Evolutionary conservation across 2,113 vertebrate species (phyloP).

Genomic region (Toxostoma redivivum): DNA sequence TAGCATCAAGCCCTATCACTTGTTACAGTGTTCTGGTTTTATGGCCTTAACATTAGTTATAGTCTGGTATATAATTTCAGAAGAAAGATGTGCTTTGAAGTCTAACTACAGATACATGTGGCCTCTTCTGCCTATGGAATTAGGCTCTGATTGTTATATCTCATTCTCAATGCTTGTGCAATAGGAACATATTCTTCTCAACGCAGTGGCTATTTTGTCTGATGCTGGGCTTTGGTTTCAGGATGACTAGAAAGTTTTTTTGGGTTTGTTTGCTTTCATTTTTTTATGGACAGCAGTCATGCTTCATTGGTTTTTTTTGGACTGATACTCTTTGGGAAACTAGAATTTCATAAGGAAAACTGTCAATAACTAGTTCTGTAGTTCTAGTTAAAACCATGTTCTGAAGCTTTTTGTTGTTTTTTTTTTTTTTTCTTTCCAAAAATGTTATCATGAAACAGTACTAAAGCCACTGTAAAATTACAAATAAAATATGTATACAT

Average conservation of each 20-base stretch:
- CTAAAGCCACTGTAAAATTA: slow-evolving; percentile 63
- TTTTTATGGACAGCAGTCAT: not conserved
- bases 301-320: not conserved
- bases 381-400: slow-evolving; percentile 11
- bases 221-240: slow-evolving; percentile 46
- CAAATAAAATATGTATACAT: slow-evolving; percentile 63
- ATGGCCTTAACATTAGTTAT: slow-evolving; percentile 24
- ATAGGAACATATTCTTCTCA: slow-evolving; percentile 59
- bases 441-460: not conserved
- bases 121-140: slow-evolving; percentile 39
- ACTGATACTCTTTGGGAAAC: not conserved
- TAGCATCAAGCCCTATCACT: slow-evolving; percentile 54
- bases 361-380: slow-evolving; percentile 13
- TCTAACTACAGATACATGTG: not conserved
- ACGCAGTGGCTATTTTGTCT: slow-evolving; percentile 45
- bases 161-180: slow-evolving; percentile 60
- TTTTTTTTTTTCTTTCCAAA: not conserved
- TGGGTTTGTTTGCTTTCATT: not conserved
- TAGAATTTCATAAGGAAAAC: slow-evolving; percentile 14
- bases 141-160: slow-evolving; percentile 50
- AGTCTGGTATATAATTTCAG: not conserved
- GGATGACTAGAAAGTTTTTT: not conserved
- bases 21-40: slow-evolving; percentile 32
- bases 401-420: not conserved
- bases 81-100: slow-evolving; percentile 48